Base-by-base conservation (phyloP, 2,113 vertebrate genomes). In the Bombycilla garrulus region DNA sequence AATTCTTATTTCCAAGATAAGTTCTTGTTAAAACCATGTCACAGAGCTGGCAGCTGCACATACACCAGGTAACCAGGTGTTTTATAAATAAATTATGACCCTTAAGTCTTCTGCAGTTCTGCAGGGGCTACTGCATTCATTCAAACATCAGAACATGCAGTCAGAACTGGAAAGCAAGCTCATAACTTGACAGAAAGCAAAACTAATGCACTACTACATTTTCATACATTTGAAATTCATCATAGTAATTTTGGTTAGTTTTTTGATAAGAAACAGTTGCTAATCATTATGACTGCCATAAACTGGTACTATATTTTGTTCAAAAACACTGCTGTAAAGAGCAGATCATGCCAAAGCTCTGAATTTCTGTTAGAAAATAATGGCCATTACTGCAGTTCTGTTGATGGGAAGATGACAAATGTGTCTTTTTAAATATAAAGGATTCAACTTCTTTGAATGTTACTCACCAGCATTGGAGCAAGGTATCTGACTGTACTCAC, bases 401-500 rank as follows among this genome's bases (percentile, higher is more conserved):
- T 26, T 73, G 38, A 35, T 6, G n/a, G 31, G 20, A 81, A 69
- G 23, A 40, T 36, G 22, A 65, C 13, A 90, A 67, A 72, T 2
- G 3, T 7, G 8, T n/a, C 54, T 84, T 88, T 58, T 35, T 80
- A 33, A 87, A 90, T 3, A 74, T 1, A 67, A 73, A 88, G 10
- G 25, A 67, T n/a, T 83, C 13, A 67, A 24, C 13, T 67, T 73
- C 48, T 87, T 56, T 60, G 47, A 56, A 50, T 45, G 58, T n/a
- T 78, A 97, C 97, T 94, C 90, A 99, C 98, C 98, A 11, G 97
- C 94, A 95, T 98, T 98, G 77, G 98, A 97, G 96, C 98, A 99
- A 78, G 97, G 96, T 42, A 98, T 95, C 81, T 96, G 98, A 92
- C 98, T 97, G 93, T 98, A 99, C 88, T 98, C 98, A 84, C 99